A percentile compares a stretch with the other conserved stretches of the same genome.
phyloP scores from a whole-genome alignment of 2,888 invertebrate species.

The Morpho helenor region DNA sequence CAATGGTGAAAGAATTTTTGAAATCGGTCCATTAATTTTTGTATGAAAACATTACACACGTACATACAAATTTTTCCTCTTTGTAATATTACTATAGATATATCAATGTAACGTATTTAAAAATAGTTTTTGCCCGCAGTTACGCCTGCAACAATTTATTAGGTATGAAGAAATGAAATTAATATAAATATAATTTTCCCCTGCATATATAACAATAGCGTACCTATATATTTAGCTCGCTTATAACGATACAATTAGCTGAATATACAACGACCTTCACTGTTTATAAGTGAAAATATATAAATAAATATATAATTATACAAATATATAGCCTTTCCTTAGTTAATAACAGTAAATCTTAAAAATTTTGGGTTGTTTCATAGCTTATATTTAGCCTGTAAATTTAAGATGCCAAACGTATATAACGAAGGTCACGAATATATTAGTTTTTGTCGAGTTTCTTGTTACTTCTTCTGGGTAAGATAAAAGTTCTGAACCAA shows the following conservation, averaged over 20 bases:
- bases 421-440: neutral
- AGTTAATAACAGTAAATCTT: neutral
- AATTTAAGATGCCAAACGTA: neutral
- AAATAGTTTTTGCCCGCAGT: slow-evolving; percentile 17
- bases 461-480: too few relatives aligned
- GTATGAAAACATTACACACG: too few relatives aligned
- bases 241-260: slow-evolving; percentile 5
- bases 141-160: slow-evolving; percentile 15
- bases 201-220: slow-evolving; percentile 6
- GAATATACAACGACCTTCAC: slow-evolving; percentile 4
- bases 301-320: too few relatives aligned
- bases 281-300: slow-evolving; percentile 3
- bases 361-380: slow-evolving; percentile 2
- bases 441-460: neutral
- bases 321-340: neutral
- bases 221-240: slow-evolving; percentile 12
- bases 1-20: too few relatives aligned
- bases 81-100: too few relatives aligned
- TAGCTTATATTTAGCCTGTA: slow-evolving; percentile 8
- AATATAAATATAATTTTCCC: slow-evolving; percentile 8
- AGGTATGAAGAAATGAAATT: slow-evolving; percentile 11
- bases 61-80: too few relatives aligned
- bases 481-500: neutral
- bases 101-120: slow-evolving; percentile 4
- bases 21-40: too few relatives aligned